Conservation (phyloP, 1,140 invertebrate genomes). For the Drosophila pseudoobscura region DNA sequence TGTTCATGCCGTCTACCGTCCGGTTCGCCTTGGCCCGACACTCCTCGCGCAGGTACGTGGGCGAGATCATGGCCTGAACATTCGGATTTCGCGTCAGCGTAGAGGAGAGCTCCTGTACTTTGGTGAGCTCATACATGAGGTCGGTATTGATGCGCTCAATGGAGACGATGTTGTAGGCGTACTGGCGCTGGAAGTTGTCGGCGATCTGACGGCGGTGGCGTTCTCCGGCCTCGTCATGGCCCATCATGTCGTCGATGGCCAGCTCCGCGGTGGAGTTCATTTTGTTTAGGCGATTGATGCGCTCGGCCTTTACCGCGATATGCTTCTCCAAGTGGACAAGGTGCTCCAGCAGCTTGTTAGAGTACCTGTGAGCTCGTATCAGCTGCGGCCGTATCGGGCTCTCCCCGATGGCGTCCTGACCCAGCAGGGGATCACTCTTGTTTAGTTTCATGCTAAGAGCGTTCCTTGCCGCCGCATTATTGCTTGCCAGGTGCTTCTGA, state of each 20-base stretch:
- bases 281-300: conserved; percentile 91
- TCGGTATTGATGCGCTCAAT: conserved; percentile 96
- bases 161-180: conserved; percentile 94
- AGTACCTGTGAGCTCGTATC: conserved; percentile 87
- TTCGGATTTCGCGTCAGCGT: conserved; percentile 95
- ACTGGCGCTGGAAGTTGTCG: conserved; percentile 94
- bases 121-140: conserved; percentile 92
- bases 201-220: conserved; percentile 77
- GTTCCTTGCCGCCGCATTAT: conserved; percentile 61
- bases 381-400: conserved; percentile 65
- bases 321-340: conserved; percentile 94
- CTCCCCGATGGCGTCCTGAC: conserved; percentile 81
- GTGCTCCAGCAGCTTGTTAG: conserved; percentile 92
- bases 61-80: conserved; percentile 93
- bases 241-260: conserved; percentile 85
- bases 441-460: conserved; percentile 76
- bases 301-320: conserved; percentile 92
- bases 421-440: conserved; percentile 85
- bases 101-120: conserved; percentile 92
- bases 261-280: conserved; percentile 97
- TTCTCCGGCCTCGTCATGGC: conserved; percentile 77
- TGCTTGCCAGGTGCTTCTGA: conserved; percentile 58
- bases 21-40: conserved; percentile 92
- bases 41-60: conserved; percentile 93
- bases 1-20: conserved; percentile 90